Base-by-base conservation (phyloP, 2,888 invertebrate species). In the Coecobrya sp. region DNA sequence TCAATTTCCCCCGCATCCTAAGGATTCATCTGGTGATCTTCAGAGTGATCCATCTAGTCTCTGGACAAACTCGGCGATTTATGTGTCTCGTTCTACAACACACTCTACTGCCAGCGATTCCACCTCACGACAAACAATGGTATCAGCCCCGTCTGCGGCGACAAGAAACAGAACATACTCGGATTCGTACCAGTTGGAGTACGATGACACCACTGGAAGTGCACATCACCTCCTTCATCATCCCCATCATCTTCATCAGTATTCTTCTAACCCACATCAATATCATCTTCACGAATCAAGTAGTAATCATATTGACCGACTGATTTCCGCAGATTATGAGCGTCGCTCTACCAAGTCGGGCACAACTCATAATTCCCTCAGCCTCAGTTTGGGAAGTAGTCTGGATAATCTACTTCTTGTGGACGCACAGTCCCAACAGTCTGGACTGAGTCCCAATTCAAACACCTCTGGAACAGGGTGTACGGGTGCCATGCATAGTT, bases 351-450 rank as follows among this genome's bases (percentile, higher is more conserved):
- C 42, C 5, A 91, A 86, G 27, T 93, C 92, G 0, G 93, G 93
- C 11, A 90, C 93, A n/a, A 93, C 94, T 10, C 94, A 93, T 19
- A 94, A 93, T 81, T 94, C 93, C 11, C 92, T 93, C 22, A 92
- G 92, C 55, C 36, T 93, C 25, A 93, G 94, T 81, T 82, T 95
- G 49, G 95, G 94, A 11, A 93, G 92, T 36, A 93, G 93, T 76
- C 79, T 95, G 30, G 95, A 95, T 25, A 94, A 95, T 91, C 90
- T 95, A 8, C 93, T 95, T 10, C 84, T 95, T 0, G 94, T 95
- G 2, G 95, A 94, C 79, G 92, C 93, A 10, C 92, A 93, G 27
- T 93, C 93, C 19, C 92, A 93, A 27, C 93, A 94, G 45, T 94
- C 94, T 68, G 94, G 95, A 10, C 62, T 94, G 62, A 94, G 94